These are phyloP conservation scores for Drosophila lowei DNA, from an alignment of 1,140 invertebrate genomes.

Conservation along the genomic window DNA sequence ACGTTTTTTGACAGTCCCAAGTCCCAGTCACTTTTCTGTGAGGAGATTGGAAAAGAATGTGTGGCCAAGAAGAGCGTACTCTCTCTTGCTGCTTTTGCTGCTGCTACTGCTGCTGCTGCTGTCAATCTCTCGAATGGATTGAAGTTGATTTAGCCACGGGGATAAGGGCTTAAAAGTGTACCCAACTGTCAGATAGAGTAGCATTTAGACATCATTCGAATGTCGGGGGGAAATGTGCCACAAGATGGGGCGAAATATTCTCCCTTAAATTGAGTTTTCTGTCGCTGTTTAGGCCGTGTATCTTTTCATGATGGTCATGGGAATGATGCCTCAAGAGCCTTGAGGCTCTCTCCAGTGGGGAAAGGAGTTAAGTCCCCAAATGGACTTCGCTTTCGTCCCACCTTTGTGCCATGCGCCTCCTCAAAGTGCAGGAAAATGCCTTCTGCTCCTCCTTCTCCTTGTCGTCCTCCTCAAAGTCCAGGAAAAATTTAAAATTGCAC, in stretches of 20 bases:
- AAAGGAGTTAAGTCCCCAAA: neutral
- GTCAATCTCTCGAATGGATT: conserved; percentile 39
- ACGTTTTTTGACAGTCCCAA: conserved; percentile 39
- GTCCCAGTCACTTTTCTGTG: conserved; percentile 29
- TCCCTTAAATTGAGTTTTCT: no score
- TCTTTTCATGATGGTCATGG: no score
- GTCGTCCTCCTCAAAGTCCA: conserved; percentile 34
- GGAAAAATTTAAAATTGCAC: conserved; percentile 43
- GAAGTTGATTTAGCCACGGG: conserved; percentile 45
- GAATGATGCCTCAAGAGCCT: neutral
- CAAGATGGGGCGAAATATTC: neutral
- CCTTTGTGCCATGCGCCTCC: neutral
- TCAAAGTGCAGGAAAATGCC: conserved; percentile 35
- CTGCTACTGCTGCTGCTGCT: neutral
- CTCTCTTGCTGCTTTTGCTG: conserved; percentile 29
- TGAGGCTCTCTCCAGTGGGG: neutral
- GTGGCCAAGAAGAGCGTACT: conserved; percentile 19
- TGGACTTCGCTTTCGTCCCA: conserved; percentile 6
- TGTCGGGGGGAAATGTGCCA: conserved; percentile 2
- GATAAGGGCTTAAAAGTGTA: conserved; percentile 28
- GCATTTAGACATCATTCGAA: conserved; percentile 23
- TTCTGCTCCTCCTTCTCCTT: conserved; percentile 7
- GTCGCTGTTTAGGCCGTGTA: no score
- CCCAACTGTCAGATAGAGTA: conserved; percentile 10
- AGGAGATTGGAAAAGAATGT: conserved; percentile 13